These are phyloP conservation scores for Vesta saturnalis DNA, from an alignment of 2,888 invertebrate species.

Conservation along the genomic window DNA sequence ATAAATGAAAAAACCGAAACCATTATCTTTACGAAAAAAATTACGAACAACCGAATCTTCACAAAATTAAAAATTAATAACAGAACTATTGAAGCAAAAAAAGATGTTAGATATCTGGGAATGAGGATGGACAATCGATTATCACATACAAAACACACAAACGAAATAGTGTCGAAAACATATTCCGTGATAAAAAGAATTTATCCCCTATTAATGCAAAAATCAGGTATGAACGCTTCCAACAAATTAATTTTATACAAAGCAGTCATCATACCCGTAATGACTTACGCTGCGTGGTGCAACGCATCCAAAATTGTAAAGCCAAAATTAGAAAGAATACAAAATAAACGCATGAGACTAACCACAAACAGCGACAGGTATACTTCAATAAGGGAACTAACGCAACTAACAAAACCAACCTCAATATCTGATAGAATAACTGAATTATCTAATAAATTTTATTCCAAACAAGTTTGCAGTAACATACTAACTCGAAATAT, in stretches of 20 bases:
- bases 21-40: constrained; percentile 28
- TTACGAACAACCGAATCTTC: constrained; percentile 13
- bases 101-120: constrained; percentile 42
- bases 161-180: constrained; percentile 9
- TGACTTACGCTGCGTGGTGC: constrained; percentile 47
- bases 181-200: constrained; percentile 29
- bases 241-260: constrained; percentile 40
- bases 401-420: too few relatives aligned
- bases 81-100: constrained; percentile 2
- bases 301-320: constrained; percentile 30
- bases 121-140: constrained; percentile 41
- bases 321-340: constrained; percentile 33
- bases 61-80: constrained; percentile 21
- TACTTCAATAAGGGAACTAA: background rate
- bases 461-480: too few relatives aligned
- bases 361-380: constrained; percentile 5
- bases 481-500: too few relatives aligned
- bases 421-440: too few relatives aligned
- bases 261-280: constrained; percentile 38
- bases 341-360: constrained; percentile 36
- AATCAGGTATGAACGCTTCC: too few relatives aligned
- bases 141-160: constrained; percentile 37
- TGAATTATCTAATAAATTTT: too few relatives aligned
- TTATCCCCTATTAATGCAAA: constrained; percentile 22
- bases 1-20: constrained; percentile 37